phyloP scores from a whole-genome alignment of 30 jellyfish, hydroid and myxozoan species.

The Hydractinia echinata region DNA sequence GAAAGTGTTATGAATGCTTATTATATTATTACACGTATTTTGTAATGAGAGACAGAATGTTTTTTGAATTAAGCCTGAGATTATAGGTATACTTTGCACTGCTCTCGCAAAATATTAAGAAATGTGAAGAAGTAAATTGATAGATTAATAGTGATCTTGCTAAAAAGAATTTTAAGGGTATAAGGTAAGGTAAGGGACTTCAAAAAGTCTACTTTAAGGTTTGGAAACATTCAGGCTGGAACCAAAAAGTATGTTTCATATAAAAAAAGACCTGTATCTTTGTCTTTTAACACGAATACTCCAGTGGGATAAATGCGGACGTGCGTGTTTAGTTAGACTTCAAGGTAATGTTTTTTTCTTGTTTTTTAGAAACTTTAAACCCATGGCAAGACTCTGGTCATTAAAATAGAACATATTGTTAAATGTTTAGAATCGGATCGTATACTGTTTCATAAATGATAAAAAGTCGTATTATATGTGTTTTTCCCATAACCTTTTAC shows the following conservation, averaged over 20 bases:
- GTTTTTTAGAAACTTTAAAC: neutral
- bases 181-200: neutral
- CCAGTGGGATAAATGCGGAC: neutral
- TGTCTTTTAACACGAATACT: too few species aligned
- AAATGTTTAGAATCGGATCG: neutral
- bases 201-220: too few species aligned
- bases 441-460: too few species aligned
- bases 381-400: slow-evolving; percentile 18
- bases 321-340: neutral
- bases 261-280: too few species aligned
- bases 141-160: neutral
- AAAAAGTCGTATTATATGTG: too few species aligned
- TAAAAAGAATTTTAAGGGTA: neutral
- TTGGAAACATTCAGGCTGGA: too few species aligned
- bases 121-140: neutral
- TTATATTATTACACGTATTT: neutral
- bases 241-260: too few species aligned
- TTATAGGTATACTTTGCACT: neutral
- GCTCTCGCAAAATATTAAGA: neutral
- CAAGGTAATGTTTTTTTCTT: neutral
- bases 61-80: neutral
- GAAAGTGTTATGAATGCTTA: neutral
- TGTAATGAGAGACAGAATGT: neutral
- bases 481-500: too few species aligned
- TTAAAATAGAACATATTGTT: neutral